Evolutionary conservation across 2,888 invertebrate species (phyloP).

Genomic region (Archaeoteleia sp.): DNA sequence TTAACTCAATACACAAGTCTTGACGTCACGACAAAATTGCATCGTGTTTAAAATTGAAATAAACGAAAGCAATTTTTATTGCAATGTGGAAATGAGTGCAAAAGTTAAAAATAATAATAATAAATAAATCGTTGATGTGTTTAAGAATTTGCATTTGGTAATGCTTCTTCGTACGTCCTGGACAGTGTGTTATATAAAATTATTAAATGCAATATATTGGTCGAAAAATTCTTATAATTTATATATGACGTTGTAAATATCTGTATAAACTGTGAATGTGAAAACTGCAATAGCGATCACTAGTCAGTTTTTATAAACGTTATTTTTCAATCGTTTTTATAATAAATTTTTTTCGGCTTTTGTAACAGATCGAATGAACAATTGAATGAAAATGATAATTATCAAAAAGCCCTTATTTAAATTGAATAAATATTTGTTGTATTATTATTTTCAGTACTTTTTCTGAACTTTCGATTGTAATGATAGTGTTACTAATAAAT

Average conservation of each 20-base stretch:
- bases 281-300: constrained; percentile 50
- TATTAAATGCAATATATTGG: constrained; percentile 14
- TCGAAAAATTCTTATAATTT: constrained; percentile 27
- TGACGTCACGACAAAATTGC: too few relatives aligned
- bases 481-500: constrained; percentile 47
- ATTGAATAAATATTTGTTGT: constrained; percentile 25
- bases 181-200: constrained; percentile 30
- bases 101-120: constrained; percentile 15
- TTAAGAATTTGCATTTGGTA: not conserved
- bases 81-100: too few relatives aligned
- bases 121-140: constrained; percentile 10
- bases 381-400: not conserved
- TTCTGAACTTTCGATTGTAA: constrained; percentile 43
- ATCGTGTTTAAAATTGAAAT: too few relatives aligned
- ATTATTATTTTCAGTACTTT: constrained; percentile 35
- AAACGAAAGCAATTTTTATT: too few relatives aligned
- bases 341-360: constrained; percentile 33
- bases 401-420: constrained; percentile 7
- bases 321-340: constrained; percentile 32
- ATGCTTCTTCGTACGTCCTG: too few relatives aligned
- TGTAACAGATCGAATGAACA: constrained; percentile 18
- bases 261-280: constrained; percentile 50
- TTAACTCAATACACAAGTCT: too few relatives aligned
- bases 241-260: constrained; percentile 48
- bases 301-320: constrained; percentile 49